Base-by-base conservation (phyloP, 2,888 invertebrate species). In the Sycophila texana region DNA sequence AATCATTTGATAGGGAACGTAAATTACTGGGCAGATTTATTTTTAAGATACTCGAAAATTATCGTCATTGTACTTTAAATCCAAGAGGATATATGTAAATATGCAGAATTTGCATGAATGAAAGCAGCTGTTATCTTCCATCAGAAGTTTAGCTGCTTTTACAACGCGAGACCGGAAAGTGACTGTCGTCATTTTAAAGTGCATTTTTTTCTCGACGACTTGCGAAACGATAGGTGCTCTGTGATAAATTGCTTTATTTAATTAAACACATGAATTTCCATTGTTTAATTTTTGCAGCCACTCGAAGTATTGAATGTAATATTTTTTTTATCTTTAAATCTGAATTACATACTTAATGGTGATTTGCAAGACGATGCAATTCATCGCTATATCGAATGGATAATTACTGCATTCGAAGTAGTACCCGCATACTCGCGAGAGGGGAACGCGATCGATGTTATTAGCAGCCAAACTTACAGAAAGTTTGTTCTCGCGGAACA, bases 331-430 rank as follows among this genome's bases (percentile, higher is more conserved):
- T n/a, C n/a, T n/a, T n/a, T n/a, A n/a, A n/a, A n/a, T n/a, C n/a
- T n/a, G n/a, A n/a, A n/a, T n/a, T n/a, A n/a, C n/a, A n/a, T n/a
- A n/a, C n/a, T n/a, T n/a, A n/a, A n/a, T n/a, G n/a, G n/a, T n/a
- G n/a, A n/a, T n/a, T n/a, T n/a, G n/a, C n/a, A n/a, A n/a, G n/a
- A n/a, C n/a, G n/a, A n/a, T n/a, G n/a, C n/a, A n/a, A n/a, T n/a
- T n/a, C n/a, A 26, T 77, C 71, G 10, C 70, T 22, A 22, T 47
- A 76, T 70, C 47, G 57, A 57, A 47, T 55, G 60, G 70, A 70
- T 76, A 63, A 70, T 51, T 49, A 3, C 26, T 18, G 39, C 57
- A 47, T 70, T 63, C 13, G 16, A 20, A 7, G 10, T 14, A 16
- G 26, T n/a, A 26, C 26, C n/a, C 49, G 13, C 2, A 16, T 14